Evolutionary conservation across 2,113 vertebrate genomes (phyloP), one percentile per base, ranked within the genome.

Genomic region (Austrofundulus limnaeus): DNA sequence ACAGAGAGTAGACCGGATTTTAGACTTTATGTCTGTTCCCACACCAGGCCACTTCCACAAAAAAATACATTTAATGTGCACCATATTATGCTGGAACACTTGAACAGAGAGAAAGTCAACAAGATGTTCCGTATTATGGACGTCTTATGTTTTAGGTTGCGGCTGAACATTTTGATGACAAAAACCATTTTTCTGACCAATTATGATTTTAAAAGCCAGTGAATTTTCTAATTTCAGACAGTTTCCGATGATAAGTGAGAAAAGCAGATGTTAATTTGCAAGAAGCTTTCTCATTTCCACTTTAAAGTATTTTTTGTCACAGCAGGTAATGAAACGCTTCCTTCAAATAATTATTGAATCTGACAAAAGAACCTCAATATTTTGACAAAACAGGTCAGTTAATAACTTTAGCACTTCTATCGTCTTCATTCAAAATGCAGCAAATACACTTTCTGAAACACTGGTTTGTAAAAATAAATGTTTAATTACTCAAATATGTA

Each of bases 21-120:
- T 14, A 61, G 46, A 60, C 62, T 80, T 85, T 71, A 45, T 61
- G 48, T 70, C 28, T 73, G 28, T 77, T 63, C 67, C 50, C 43
- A 50, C 34, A 50, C 24, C 17, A 24, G 19, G 10, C 20, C 72
- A 47, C 75, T 78, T 78, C 49, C 1, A 3, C 47, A 21, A 68
- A 75, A n/a, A 78, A 62, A 28, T 28, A 61, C 8, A 58, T 70
- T 67, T 59, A 42, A 20, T 20, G 12, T 5, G 14, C 23, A 4
- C 16, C 38, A 47, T 41, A 31, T 31, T 14, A 34, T 37, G 23
- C 19, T 34, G 11, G 28, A 52, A 58, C 28, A 45, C 17, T 39
- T 11, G 23, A 48, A 58, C 28, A 43, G 9, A 13, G 42, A 43
- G n/a, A 31, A 15, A 14, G 12, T 70, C 6, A 31, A 23, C 3